Percentiles rank a stretch among this genome's conserved stretches.
phyloP scores from a whole-genome alignment of 2,888 invertebrate genomes.

The Hirtodrosophila trivittata region DNA sequence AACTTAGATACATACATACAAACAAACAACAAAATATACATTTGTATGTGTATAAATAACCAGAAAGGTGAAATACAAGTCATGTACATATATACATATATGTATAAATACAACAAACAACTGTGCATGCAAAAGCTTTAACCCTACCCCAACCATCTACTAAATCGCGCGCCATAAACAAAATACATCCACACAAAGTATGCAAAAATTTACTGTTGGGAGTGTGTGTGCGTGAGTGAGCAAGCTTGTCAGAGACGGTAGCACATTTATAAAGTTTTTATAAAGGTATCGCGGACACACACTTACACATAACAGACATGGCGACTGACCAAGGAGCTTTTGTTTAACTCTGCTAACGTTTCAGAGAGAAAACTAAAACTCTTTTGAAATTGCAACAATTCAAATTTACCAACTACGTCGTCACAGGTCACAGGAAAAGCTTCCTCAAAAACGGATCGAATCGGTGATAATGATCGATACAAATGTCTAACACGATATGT shows the following conservation, averaged over 20 bases:
- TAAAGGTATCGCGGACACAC: conserved; percentile 38
- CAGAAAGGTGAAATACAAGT: conserved; percentile 11
- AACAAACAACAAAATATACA: background rate
- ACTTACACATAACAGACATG: conserved; percentile 14
- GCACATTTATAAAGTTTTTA: conserved; percentile 53
- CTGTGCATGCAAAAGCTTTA: conserved; percentile 31
- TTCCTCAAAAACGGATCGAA: conserved; percentile 22
- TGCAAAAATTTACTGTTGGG: conserved; percentile 9
- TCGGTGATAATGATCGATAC: conserved; percentile 41
- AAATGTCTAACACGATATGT: conserved; percentile 5
- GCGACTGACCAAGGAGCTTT: conserved; percentile 35
- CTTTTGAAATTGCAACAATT: conserved; percentile 16
- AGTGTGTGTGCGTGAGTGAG: conserved; percentile 10
- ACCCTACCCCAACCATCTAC: conserved; percentile 64
- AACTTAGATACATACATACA: conserved; percentile 9
- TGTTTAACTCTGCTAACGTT: conserved; percentile 33
- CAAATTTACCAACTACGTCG: conserved; percentile 17
- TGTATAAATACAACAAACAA: conserved; percentile 22
- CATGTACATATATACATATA: conserved; percentile 5
- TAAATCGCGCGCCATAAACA: conserved; percentile 72
- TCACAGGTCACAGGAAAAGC: conserved; percentile 32
- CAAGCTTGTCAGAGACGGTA: conserved; percentile 21
- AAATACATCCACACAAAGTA: conserved; percentile 37
- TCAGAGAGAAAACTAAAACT: conserved; percentile 25
- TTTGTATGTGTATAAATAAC: conserved; percentile 9